Evolutionary conservation across 2,797 vertebrate genomes (phyloP).

Genomic region (Sternarchorhynchus goeldii): DNA sequence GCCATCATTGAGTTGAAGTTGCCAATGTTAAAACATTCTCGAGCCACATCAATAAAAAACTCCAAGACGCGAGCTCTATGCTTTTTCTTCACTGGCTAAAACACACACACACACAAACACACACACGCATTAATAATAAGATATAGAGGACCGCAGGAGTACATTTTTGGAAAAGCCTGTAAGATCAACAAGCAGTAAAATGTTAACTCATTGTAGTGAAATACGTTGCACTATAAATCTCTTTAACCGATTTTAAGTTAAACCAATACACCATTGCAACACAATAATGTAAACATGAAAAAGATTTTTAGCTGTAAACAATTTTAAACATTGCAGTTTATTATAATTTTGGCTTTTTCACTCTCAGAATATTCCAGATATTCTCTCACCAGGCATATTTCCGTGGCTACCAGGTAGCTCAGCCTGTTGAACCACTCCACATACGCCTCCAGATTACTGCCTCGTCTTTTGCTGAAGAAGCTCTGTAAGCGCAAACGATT

Average conservation of each 20-base stretch:
- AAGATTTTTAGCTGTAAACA: too few species aligned
- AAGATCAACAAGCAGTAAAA: not conserved
- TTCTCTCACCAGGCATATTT: constrained; percentile 90
- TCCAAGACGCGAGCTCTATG: constrained; percentile 90
- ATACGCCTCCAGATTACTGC: constrained; percentile 89
- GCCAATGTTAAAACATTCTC: constrained; percentile 95
- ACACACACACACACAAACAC: constrained; percentile 1
- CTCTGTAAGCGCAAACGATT: constrained; percentile 59
- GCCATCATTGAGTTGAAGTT: constrained; percentile 98
- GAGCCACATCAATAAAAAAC: constrained; percentile 94
- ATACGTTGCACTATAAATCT: not conserved
- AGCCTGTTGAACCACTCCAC: constrained; percentile 94
- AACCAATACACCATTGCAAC: not conserved
- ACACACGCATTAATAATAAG: too few species aligned
- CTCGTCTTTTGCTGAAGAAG: constrained; percentile 83
- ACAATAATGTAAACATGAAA: not conserved
- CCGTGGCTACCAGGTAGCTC: constrained; percentile 91
- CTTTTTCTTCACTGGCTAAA: constrained; percentile 92
- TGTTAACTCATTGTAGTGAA: not conserved
- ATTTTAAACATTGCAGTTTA: too few species aligned
- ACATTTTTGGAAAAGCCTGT: too few species aligned
- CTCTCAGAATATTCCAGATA: constrained; percentile 9
- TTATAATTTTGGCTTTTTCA: not conserved
- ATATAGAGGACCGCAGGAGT: too few species aligned
- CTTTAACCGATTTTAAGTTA: not conserved